Base-by-base conservation (phyloP, 1,140 invertebrate species). In the Hyles vespertilio region DNA sequence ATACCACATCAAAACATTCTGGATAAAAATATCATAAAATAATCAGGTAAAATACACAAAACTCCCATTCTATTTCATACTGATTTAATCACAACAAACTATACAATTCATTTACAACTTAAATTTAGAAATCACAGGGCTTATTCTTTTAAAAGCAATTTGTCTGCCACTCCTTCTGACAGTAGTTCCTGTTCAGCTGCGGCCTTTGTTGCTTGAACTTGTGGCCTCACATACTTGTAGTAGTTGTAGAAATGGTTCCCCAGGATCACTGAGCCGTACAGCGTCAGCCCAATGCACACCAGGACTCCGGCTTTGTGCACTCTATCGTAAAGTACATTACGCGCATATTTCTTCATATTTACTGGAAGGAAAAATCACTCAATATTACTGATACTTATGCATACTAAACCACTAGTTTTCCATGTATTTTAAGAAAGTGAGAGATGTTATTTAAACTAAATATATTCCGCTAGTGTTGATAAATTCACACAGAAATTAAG, bases 301-400 rank as follows among this genome's bases (percentile, higher is more conserved):
- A 82, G 56, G n/a, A 91, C 91, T 61, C 77, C 79, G 43, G 89
- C 87, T 80, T 76, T 88, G 64, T 91, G 90, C 48, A 91, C 56
- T 73, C 79, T 88, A 60, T 91, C 89, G 48, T 91, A 77, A 46
- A 90, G 60, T 3, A 82, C 22, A 67, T 67, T 89, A 11, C 77
- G 79, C 49, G 81, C 79, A 59, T 87, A 79, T 61, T 80, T 81
- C 72, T 88, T 90, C 83, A 89, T 89, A 67, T 80, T 91, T 71
- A n/a, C 79, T 79, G 70, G 56, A 81, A 79, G 50, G 52, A n/a
- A 58, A 52, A 40, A 40, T 22, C 22, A 22, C 22, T 22, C 36
- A 40, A 40, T 40, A 5, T 2, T 40, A 40, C 5, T 40, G 8
- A 8, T 40, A 22, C 8, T 40, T 40, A 40, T 40, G 3, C 36